phyloP scores from a whole-genome alignment of 2,888 invertebrate genomes.

The Trypoxylon attenuatum region DNA sequence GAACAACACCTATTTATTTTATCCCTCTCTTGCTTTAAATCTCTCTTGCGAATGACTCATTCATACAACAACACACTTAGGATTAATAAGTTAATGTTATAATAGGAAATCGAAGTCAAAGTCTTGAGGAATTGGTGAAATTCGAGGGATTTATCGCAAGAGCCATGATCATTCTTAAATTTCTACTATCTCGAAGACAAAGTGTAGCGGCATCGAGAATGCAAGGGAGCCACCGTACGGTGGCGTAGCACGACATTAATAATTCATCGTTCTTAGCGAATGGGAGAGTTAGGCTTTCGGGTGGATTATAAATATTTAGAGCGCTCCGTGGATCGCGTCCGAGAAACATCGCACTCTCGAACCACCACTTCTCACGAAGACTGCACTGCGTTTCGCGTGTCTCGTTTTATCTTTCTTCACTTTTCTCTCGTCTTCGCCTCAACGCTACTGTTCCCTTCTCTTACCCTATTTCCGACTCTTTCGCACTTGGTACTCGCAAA shows the following conservation, averaged over 20 bases:
- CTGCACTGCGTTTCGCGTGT: neutral
- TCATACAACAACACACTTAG: too few relatives aligned
- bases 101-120: too few relatives aligned
- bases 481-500: neutral
- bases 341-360: slow-evolving; percentile 28
- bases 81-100: too few relatives aligned
- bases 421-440: neutral
- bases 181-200: slow-evolving; percentile 51
- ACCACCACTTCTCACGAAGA: slow-evolving; percentile 6
- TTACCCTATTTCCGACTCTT: neutral
- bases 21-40: too few relatives aligned
- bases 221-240: slow-evolving; percentile 49
- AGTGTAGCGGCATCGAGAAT: slow-evolving; percentile 54
- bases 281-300: slow-evolving; percentile 55
- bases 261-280: slow-evolving; percentile 56
- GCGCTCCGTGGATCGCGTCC: slow-evolving; percentile 50
- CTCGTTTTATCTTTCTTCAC: neutral
- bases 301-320: slow-evolving; percentile 66
- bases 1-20: too few relatives aligned
- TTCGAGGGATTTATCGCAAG: slow-evolving; percentile 37
- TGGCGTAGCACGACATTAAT: slow-evolving; percentile 58
- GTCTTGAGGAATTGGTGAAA: too few relatives aligned
- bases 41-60: too few relatives aligned
- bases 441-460: neutral
- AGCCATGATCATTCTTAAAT: slow-evolving; percentile 48